Base-by-base conservation (phyloP, 2,888 invertebrate genomes). In the Melolontha melolontha region DNA sequence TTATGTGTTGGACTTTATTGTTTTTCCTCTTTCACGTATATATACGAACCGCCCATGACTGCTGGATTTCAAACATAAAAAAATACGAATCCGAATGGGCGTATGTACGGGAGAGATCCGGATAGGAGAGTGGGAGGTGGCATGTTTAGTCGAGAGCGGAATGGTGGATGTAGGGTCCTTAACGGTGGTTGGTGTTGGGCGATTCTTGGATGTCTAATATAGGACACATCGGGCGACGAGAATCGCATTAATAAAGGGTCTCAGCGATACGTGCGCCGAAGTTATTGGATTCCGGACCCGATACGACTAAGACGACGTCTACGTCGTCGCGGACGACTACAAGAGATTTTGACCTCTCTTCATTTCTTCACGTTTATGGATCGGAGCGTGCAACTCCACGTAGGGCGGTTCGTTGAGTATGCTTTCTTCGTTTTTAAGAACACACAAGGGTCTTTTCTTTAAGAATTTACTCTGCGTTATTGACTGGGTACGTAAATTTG, bases 211-310 rank as follows among this genome's bases (percentile, higher is more conserved):
- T 71, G 75, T 76, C 76, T 75, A 76, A 77, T 77, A 77, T 76
- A 75, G 75, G 75, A 75, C 76, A 75, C 76, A 75, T 74, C 72
- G 75, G 75, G 73, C 74, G 75, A 75, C 76, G 74, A 74, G 73
- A 75, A 76, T 76, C 76, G 75, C 75, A 77, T 77, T 77, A 77
- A 77, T 77, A 77, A 77, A 75, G 75, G 73, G 75, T 72, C 70
- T 70, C 71, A 34, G 75, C 73, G 77, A 76, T 76, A 77, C 77
- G 76, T 77, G 75, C 74, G 73, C 73, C 75, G 74, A 72, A 73
- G 75, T 75, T 76, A 77, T 77, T 77, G 76, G 75, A 77, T 77
- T 77, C 76, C 73, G 71, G 72, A 73, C 44, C 49, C 47, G 59
- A 59, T 59, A 59, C 59, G 59, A 29, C 44, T 29, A 44, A 16